phyloP scores from a whole-genome alignment of 2,888 invertebrate genomes.

The Erebia epiphron region DNA sequence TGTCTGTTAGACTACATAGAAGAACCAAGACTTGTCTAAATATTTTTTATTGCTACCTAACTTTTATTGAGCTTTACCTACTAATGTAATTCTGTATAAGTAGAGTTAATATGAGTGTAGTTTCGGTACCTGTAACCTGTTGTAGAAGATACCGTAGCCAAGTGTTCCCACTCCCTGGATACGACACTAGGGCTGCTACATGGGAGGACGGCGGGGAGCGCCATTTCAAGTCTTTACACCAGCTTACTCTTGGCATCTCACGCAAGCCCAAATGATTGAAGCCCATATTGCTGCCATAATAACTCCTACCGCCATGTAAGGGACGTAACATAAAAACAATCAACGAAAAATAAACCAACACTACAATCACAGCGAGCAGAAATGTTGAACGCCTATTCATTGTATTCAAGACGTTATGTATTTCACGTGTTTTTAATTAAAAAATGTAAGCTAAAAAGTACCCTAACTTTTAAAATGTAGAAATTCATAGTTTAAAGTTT shows the following conservation, averaged over 20 bases:
- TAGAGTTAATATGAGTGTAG: not conserved
- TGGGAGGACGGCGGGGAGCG: conserved; percentile 70
- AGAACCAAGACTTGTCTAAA: too few species aligned
- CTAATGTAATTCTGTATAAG: too few species aligned
- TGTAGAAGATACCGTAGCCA: conserved; percentile 91
- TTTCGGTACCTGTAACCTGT: conserved; percentile 86
- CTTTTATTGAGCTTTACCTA: too few species aligned
- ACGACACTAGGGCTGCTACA: conserved; percentile 87
- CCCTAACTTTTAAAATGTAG: too few species aligned
- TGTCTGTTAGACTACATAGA: too few species aligned
- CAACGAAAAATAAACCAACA: conserved; percentile 69
- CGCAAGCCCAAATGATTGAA: conserved; percentile 60
- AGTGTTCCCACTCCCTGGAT: conserved; percentile 93
- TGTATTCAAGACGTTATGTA: not conserved
- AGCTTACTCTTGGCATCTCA: conserved; percentile 63
- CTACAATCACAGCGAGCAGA: conserved; percentile 61
- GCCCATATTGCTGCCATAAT: conserved; percentile 54
- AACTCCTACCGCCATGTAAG: conserved; percentile 57
- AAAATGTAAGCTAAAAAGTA: not conserved
- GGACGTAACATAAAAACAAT: conserved; percentile 72
- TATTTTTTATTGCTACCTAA: too few species aligned
- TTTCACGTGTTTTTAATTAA: not conserved
- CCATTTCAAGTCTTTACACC: conserved; percentile 81
- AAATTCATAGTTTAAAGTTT: too few species aligned
- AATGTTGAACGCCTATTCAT: conserved; percentile 72